phyloP scores from a whole-genome alignment of 1,140 invertebrate genomes.

The Leptinotarsa texana region DNA sequence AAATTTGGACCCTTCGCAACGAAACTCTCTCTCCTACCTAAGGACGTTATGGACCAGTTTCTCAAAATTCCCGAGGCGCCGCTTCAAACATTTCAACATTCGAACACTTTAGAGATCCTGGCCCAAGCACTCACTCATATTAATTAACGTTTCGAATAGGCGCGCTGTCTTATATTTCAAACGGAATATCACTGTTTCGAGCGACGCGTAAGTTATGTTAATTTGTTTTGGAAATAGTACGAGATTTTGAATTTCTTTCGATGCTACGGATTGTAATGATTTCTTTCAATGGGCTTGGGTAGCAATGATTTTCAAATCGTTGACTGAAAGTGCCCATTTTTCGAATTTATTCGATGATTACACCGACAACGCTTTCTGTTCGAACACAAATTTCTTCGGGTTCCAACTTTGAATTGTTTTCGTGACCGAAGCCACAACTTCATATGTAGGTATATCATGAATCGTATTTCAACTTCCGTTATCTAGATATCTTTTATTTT shows the following conservation, averaged over 20 bases:
- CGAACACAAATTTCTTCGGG: neutral
- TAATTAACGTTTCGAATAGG: neutral
- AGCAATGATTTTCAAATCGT: neutral
- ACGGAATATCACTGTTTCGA: neutral
- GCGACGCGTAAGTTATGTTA: neutral
- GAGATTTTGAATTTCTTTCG: neutral
- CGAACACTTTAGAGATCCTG: neutral
- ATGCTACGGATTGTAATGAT: neutral
- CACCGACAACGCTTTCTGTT: neutral
- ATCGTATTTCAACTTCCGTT: no score
- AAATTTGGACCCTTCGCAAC: no score
- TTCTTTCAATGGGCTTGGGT: neutral
- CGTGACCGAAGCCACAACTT: neutral
- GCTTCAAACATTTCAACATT: neutral
- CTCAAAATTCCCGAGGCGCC: constrained; percentile 2
- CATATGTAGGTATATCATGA: neutral
- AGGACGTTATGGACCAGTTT: neutral
- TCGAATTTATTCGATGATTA: neutral
- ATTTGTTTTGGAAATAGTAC: constrained; percentile 8
- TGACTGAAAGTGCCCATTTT: neutral
- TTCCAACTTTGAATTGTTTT: neutral
- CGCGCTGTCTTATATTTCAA: constrained; percentile 1
- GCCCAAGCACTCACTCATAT: neutral
- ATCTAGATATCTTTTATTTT: no score
- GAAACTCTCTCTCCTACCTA: neutral